Percentiles rank a stretch among this genome's conserved stretches.
Conservation (phyloP, 2,113 vertebrate genomes). For the Percina caprodes region DNA sequence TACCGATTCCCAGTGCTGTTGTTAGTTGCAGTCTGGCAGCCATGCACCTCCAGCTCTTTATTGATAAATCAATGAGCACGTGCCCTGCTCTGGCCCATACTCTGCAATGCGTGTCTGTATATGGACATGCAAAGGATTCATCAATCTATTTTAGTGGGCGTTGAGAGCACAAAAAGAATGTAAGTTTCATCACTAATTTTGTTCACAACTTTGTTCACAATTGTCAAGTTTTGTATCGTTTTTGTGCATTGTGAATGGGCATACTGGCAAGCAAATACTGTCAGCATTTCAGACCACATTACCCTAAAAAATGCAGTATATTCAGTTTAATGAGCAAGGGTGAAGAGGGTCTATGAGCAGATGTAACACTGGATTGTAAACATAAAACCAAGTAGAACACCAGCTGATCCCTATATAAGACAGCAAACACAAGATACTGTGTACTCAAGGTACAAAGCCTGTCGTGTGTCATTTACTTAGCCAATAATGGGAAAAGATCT, state of each 20-base stretch:
- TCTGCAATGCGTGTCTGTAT: constrained; percentile 27
- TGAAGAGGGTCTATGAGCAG: neutral
- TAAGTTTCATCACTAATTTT: constrained; percentile 10
- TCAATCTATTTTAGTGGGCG: constrained; percentile 33
- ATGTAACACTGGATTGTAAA: constrained; percentile 22
- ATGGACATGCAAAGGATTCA: constrained; percentile 33
- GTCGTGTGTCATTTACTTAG: constrained; percentile 22
- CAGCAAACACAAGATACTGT: constrained; percentile 18
- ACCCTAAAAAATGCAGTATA: constrained; percentile 15
- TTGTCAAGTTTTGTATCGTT: neutral
- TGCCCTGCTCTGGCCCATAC: constrained; percentile 39
- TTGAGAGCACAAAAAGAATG: neutral
- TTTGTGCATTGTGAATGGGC: neutral
- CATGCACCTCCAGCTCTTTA: constrained; percentile 49
- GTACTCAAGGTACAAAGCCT: constrained; percentile 16
- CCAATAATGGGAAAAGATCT: constrained; percentile 22
- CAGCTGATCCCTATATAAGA: constrained; percentile 28
- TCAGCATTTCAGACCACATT: constrained; percentile 21
- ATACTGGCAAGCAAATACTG: neutral
- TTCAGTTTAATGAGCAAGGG: constrained; percentile 2
- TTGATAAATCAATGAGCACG: constrained; percentile 74
- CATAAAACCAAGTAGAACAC: constrained; percentile 37
- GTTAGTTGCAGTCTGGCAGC: constrained; percentile 62
- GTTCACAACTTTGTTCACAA: neutral
- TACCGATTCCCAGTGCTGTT: constrained; percentile 29